Base-by-base conservation (phyloP, 2,888 invertebrate species). In the Muscina levida region DNA sequence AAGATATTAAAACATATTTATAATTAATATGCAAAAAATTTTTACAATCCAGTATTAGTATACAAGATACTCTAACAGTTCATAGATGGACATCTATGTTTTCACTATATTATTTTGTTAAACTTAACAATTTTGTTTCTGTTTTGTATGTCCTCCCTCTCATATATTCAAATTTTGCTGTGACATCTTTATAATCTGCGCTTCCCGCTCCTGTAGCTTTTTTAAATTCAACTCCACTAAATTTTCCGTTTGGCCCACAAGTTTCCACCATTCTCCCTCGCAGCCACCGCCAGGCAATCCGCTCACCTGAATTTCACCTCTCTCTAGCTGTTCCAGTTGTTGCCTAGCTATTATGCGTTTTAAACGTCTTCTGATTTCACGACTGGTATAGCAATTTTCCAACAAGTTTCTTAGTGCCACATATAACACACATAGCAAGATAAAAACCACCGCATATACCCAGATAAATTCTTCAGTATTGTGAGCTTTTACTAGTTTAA, bases 321-420 rank as follows among this genome's bases (percentile, higher is more conserved):
- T 8, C 31, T 37, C 59, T 39, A 59, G 11, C 17, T 59, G 3
- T 19, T 59, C 19, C 37, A 59, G 11, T 59, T 59, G 37, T 15
- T 59, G 59, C 11, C n/a, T 8, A 10, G 24, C 2, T 1, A 2
- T 15, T 1, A 59, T 17, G 1, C 8, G 3, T n/a, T 11, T 37
- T 4, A 59, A 39, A 39, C 59, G 59, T 59, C 11, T 2, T 19
- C 37, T 37, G 3, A 59, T 37, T 17, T 19, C 37, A 59, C 15
- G 39, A 31, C 17, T 59, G 2, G 15, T 37, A 59, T 39, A 39
- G 8, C 37, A 59, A n/a, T 39, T 59, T 6, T 59, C 37, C 17
- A 37, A 15, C 11, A 37, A 3, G 19, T 26, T 5, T 17, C 19
- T 37, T 1, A 59, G 1, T 1, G 39, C n/a, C 5, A 37, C 17